Evolutionary conservation across 2,888 invertebrate species (phyloP).

Genomic region (Falcaria lacertinaria): DNA sequence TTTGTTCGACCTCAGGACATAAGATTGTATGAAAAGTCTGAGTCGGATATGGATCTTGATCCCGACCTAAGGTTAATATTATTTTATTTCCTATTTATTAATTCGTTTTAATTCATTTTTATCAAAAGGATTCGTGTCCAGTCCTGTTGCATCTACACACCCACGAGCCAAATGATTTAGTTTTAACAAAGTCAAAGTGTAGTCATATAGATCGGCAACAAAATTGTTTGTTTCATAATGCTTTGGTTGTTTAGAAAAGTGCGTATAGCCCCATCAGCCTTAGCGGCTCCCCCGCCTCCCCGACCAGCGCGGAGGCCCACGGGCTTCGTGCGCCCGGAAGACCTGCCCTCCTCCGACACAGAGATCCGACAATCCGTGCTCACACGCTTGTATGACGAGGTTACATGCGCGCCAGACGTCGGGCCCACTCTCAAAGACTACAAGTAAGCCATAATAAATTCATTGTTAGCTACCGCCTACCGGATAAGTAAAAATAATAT

Average conservation of each 20-base stretch:
- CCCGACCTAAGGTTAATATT: background rate
- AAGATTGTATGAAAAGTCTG: background rate
- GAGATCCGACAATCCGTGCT: slow-evolving; percentile 38
- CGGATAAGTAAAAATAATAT: too few species aligned
- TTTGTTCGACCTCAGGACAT: slow-evolving; percentile 34
- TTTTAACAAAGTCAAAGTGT: too few species aligned
- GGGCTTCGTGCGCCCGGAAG: slow-evolving; percentile 21
- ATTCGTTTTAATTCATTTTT: too few species aligned
- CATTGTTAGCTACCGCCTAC: too few species aligned
- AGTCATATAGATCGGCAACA: too few species aligned
- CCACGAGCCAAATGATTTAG: too few species aligned
- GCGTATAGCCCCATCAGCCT: slow-evolving; percentile 31
- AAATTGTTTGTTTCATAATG: background rate
- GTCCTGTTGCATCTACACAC: too few species aligned
- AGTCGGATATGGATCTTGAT: background rate
- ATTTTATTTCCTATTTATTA: background rate
- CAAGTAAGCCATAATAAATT: slow-evolving; percentile 30
- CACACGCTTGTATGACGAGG: slow-evolving; percentile 40
- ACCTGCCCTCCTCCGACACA: slow-evolving; percentile 21
- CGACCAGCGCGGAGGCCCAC: slow-evolving; percentile 28
- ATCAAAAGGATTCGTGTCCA: too few species aligned
- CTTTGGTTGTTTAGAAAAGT: slow-evolving; percentile 32
- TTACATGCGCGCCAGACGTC: slow-evolving; percentile 17
- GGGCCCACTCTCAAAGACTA: slow-evolving; percentile 56
- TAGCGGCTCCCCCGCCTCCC: slow-evolving; percentile 7